These are phyloP conservation scores for Oscheius sp. DNA, from an alignment of 2,888 invertebrate species.

Conservation along the genomic window DNA sequence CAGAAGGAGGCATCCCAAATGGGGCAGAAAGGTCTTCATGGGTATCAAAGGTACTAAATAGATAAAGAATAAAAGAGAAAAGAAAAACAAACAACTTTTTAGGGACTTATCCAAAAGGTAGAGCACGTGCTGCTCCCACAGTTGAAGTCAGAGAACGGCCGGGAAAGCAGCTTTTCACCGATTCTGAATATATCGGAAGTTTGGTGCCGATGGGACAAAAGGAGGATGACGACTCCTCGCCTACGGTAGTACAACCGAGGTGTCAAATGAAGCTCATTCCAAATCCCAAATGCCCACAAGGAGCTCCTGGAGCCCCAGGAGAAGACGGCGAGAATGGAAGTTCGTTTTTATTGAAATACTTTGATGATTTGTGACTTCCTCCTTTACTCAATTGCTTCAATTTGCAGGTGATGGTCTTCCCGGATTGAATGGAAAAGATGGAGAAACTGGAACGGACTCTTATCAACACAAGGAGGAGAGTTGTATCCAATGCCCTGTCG, in stretches of 20 bases:
- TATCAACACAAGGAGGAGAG: background rate
- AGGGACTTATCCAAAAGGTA: too few species aligned
- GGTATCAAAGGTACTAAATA: conserved; percentile 7
- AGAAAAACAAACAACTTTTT: too few species aligned
- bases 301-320: conserved; percentile 7
- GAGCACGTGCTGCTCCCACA: conserved; percentile 14
- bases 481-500: conserved; percentile 7
- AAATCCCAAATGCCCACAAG: conserved; percentile 9
- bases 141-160: conserved; percentile 5
- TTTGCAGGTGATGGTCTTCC: conserved; percentile 9
- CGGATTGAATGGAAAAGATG: background rate
- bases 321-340: conserved; percentile 4
- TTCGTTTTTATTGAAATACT: too few species aligned
- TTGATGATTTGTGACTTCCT: too few species aligned
- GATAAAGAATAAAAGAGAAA: too few species aligned
- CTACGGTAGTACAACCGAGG: too few species aligned
- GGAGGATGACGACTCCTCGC: too few species aligned
- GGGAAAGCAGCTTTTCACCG: conserved; percentile 11
- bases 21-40: conserved; percentile 19
- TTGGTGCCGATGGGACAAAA: background rate
- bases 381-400: too few species aligned
- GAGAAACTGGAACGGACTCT: too few species aligned
- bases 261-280: background rate
- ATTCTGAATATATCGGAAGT: conserved; percentile 20
- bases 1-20: conserved; percentile 1